phyloP scores from a whole-genome alignment of 2,113 vertebrate genomes.

The Leptocoma aspasia region DNA sequence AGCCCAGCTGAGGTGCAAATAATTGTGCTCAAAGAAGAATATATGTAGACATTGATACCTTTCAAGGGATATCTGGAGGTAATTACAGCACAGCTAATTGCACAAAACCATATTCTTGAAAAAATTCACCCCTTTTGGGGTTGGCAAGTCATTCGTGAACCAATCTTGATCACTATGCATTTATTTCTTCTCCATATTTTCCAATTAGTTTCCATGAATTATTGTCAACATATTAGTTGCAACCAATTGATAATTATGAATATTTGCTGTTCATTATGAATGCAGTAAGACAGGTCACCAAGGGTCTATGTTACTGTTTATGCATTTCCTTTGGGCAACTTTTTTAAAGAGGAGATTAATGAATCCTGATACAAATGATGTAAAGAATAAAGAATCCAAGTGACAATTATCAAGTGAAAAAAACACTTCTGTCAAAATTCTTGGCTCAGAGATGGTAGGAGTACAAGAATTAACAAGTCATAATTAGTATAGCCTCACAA shows the following conservation, averaged over 20 bases:
- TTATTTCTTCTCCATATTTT: neutral
- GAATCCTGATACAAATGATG: neutral
- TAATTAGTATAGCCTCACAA: neutral
- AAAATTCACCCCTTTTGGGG: neutral
- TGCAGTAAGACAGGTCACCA: neutral
- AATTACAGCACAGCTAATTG: neutral
- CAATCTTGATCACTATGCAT: neutral
- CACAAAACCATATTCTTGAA: neutral
- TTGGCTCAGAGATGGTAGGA: neutral
- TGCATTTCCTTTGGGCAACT: neutral
- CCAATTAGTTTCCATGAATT: neutral
- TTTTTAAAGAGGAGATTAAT: neutral
- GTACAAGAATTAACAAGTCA: neutral
- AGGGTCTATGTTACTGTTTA: neutral
- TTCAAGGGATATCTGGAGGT: neutral
- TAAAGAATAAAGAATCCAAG: neutral
- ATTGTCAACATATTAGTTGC: neutral
- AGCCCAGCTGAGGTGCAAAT: neutral
- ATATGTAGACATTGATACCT: neutral
- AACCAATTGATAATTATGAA: neutral
- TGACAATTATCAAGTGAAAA: neutral
- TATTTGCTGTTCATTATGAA: neutral
- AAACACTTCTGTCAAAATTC: neutral
- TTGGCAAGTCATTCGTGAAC: neutral
- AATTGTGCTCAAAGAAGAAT: neutral